Conservation (phyloP, 2,113 vertebrate genomes). For the Centropus unirufus region DNA sequence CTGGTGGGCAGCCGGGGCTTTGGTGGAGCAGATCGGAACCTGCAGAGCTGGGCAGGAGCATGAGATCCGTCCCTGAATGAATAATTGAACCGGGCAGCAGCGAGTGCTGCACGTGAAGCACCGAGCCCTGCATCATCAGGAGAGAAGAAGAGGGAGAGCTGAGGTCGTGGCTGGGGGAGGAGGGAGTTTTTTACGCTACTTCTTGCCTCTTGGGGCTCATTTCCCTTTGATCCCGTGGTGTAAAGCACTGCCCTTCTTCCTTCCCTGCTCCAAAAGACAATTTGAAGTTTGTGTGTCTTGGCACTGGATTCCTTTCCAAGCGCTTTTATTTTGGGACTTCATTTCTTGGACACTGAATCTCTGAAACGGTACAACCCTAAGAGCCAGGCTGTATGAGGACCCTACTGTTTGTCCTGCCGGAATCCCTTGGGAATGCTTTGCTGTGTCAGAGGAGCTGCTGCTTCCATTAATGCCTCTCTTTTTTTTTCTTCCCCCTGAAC, state of each 20-base stretch:
- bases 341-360: not conserved
- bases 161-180: not conserved
- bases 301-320: not conserved
- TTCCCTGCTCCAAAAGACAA: not conserved
- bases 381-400: not conserved
- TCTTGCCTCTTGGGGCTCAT: not conserved
- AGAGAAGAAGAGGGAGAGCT: not conserved
- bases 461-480: not conserved
- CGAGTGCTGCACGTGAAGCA: not conserved
- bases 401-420: not conserved
- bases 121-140: not conserved
- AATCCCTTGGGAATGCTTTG: not conserved
- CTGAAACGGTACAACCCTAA: not conserved
- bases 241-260: not conserved
- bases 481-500: fast-evolving
- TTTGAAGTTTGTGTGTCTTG: conserved; percentile 19
- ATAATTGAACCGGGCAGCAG: not conserved
- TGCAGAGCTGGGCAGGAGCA: not conserved
- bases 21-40: not conserved
- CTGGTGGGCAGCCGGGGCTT: not conserved
- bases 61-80: not conserved
- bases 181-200: not conserved
- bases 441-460: not conserved
- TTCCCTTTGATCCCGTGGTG: not conserved
- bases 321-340: not conserved